Evolutionary conservation across 2,113 vertebrate species (phyloP).

Genomic region (Lepidothrix coronata): DNA sequence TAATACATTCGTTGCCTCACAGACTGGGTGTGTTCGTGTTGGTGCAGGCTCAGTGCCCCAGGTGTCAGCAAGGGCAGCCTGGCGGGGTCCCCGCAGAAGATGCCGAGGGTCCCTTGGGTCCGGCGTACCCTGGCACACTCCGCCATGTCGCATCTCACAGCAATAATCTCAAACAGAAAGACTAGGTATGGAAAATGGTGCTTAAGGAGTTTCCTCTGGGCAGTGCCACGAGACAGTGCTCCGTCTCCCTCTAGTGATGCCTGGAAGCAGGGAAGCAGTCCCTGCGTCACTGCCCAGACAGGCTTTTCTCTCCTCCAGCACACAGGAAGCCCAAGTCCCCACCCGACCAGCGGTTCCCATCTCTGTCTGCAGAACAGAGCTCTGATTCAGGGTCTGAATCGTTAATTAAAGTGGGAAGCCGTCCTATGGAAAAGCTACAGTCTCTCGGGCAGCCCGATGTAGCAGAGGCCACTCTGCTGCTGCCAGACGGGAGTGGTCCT

Average conservation of each 20-base stretch:
- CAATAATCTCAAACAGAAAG: not conserved
- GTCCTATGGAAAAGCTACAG: not conserved
- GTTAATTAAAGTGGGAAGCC: not conserved
- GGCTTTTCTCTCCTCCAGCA: not conserved
- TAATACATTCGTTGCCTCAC: fast-evolving
- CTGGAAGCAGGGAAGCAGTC: not conserved
- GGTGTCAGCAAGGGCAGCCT: fast-evolving
- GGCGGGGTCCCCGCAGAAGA: fast-evolving
- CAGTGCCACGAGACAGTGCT: not conserved
- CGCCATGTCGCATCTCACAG: not conserved
- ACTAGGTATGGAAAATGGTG: not conserved
- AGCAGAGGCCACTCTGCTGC: not conserved
- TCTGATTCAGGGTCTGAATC: not conserved
- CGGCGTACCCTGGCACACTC: fast-evolving
- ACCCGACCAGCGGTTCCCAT: not conserved
- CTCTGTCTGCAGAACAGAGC: not conserved
- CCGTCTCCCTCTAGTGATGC: conserved; percentile 44
- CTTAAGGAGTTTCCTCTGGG: not conserved
- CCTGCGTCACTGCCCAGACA: fast-evolving
- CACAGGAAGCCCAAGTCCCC: not conserved
- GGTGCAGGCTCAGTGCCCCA: fast-evolving
- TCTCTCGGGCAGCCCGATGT: fast-evolving
- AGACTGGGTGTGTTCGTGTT: fast-evolving
- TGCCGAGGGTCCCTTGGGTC: fast-evolving
- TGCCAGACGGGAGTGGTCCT: not conserved